Conservation (phyloP, 1,140 invertebrate genomes). For the Platyscapa corneri region DNA sequence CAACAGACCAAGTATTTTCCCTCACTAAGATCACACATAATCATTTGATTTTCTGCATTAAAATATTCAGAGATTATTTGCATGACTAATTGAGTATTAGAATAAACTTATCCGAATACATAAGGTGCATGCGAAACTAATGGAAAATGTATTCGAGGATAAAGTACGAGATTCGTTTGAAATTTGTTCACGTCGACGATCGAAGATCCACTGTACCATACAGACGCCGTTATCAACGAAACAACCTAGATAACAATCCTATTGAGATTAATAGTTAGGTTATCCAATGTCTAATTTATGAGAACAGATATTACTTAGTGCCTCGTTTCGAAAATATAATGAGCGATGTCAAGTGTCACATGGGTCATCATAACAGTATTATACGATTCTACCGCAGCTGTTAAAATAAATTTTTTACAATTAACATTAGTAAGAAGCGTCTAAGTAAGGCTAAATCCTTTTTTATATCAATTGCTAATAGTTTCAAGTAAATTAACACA, state of each 20-base stretch:
- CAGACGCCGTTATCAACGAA: conserved; percentile 84
- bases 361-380: conserved; percentile 56
- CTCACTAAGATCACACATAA: conserved; percentile 80
- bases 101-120: conserved; percentile 70
- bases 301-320: conserved; percentile 83
- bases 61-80: conserved; percentile 83
- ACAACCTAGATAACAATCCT: conserved; percentile 83
- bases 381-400: conserved; percentile 65
- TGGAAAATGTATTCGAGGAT: conserved; percentile 83
- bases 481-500: too few species aligned
- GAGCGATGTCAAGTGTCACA: conserved; percentile 51
- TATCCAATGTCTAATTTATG: conserved; percentile 80
- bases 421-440: not conserved
- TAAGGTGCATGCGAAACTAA: conserved; percentile 72
- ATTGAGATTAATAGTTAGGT: conserved; percentile 80
- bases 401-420: conserved; percentile 55
- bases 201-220: conserved; percentile 76
- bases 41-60: conserved; percentile 81
- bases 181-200: conserved; percentile 87
- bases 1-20: conserved; percentile 86
- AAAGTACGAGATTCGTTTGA: conserved; percentile 82
- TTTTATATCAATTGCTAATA: too few species aligned
- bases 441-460: too few species aligned
- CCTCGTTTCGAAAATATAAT: conserved; percentile 78
- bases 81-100: conserved; percentile 79